Conservation (phyloP, 2,113 vertebrate genomes). For the Erpornis zantholeuca region DNA sequence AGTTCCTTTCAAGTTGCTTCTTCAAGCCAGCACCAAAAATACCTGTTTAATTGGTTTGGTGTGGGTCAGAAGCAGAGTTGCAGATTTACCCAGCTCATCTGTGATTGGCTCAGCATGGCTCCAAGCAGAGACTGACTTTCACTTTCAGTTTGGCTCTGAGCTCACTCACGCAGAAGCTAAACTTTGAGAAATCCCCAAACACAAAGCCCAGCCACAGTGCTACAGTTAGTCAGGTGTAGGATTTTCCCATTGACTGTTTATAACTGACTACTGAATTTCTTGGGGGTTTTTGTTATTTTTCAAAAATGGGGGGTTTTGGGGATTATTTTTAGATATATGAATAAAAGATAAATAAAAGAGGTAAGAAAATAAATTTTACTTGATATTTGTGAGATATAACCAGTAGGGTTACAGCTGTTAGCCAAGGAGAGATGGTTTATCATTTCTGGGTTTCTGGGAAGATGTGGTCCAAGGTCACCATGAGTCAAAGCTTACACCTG, state of each 20-base stretch:
- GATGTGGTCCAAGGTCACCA: not conserved
- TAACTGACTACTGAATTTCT: constrained; percentile 24
- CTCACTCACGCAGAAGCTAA: not conserved
- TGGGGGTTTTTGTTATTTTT: constrained; percentile 54
- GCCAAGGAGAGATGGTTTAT: not conserved
- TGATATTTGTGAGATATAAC: not conserved
- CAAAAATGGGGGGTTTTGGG: not conserved
- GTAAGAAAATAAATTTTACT: not conserved
- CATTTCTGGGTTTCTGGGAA: not conserved
- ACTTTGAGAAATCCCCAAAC: constrained; percentile 40
- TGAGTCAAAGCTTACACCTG: not conserved
- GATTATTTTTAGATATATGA: not conserved
- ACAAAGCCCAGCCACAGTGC: not conserved
- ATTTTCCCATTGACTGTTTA: constrained; percentile 68
- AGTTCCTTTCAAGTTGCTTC: not conserved
- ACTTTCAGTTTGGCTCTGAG: constrained; percentile 33
- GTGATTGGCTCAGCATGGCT: not conserved
- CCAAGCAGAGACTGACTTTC: not conserved
- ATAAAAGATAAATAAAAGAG: not conserved
- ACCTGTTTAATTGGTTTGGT: not conserved
- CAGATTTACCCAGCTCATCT: not conserved
- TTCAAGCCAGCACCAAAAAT: not conserved
- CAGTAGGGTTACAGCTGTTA: not conserved
- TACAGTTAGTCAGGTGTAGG: constrained; percentile 31
- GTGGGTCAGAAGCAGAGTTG: not conserved